Percentiles rank a stretch among this genome's conserved stretches.
These are phyloP conservation scores for Chelmon rostratus DNA, from an alignment of 2,797 vertebrate genomes.

Conservation along the genomic window DNA sequence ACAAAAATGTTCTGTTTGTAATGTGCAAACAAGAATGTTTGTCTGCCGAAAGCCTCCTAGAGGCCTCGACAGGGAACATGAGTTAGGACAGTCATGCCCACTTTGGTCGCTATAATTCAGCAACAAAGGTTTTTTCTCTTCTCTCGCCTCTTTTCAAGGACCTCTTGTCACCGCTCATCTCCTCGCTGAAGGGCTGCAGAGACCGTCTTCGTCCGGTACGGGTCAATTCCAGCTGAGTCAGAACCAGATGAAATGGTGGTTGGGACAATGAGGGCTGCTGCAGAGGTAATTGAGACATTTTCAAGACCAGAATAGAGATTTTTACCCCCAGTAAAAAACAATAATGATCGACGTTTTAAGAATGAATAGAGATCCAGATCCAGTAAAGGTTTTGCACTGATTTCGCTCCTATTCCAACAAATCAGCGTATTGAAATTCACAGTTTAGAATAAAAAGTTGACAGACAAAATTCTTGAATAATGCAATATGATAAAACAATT, in stretches of 20 bases:
- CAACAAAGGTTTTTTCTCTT: conserved; percentile 1
- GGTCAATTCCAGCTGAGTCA: conserved; percentile 11
- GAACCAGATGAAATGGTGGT: neutral
- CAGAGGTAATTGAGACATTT: neutral
- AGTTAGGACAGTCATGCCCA: conserved; percentile 1
- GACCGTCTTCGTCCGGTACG: neutral
- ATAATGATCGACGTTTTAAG: neutral
- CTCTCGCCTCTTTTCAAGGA: conserved; percentile 19
- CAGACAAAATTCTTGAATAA: neutral
- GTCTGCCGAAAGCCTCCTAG: neutral
- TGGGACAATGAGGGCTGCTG: neutral
- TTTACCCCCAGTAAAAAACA: neutral
- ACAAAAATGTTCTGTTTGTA: too few relatives aligned
- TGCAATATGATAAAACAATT: too few relatives aligned
- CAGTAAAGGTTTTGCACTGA: neutral
- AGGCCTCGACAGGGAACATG: neutral
- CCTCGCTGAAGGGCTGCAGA: neutral
- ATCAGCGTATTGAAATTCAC: too few relatives aligned
- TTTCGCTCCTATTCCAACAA: neutral
- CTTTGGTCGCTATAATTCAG: neutral
- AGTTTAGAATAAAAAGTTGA: neutral
- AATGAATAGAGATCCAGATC: neutral
- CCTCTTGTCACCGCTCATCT: neutral
- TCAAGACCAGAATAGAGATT: neutral
- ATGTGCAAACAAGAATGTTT: too few relatives aligned